phyloP scores from a whole-genome alignment of 1,140 invertebrate genomes.

The Camponotus pennsylvanicus region DNA sequence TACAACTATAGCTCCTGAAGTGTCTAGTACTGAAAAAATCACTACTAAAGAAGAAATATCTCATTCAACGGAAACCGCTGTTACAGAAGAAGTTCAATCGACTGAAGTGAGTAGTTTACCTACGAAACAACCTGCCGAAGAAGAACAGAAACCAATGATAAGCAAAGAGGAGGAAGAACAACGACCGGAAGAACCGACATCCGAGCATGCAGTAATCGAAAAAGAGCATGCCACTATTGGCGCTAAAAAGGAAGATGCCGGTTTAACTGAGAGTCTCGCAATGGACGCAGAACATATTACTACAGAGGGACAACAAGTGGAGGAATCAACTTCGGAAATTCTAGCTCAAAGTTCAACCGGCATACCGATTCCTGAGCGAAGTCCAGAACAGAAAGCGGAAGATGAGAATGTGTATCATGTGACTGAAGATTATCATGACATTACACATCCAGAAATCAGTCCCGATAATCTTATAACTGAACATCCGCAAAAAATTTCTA shows the following conservation, averaged over 20 bases:
- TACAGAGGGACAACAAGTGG: slow-evolving; percentile 9
- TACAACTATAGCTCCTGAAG: background rate
- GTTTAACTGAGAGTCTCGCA: background rate
- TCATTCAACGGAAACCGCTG: background rate
- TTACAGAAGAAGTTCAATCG: slow-evolving; percentile 10
- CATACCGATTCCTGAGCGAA: slow-evolving; percentile 77
- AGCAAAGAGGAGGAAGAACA: slow-evolving; percentile 7
- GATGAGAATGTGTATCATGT: slow-evolving; percentile 75
- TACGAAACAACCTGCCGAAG: background rate
- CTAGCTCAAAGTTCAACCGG: slow-evolving; percentile 74
- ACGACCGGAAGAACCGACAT: slow-evolving; percentile 24
- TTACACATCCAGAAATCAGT: slow-evolving; percentile 63
- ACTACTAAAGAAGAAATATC: slow-evolving; percentile 1
- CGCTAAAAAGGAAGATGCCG: slow-evolving; percentile 54
- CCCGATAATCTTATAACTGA: slow-evolving; percentile 73
- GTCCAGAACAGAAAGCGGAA: slow-evolving; percentile 81
- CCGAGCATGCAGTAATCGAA: slow-evolving; percentile 31
- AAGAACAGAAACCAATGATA: slow-evolving; percentile 1
- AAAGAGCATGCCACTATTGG: background rate
- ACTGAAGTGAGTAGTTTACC: background rate
- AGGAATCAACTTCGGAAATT: slow-evolving; percentile 32
- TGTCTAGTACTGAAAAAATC: slow-evolving; percentile 43
- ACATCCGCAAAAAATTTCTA: slow-evolving; percentile 53
- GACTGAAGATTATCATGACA: slow-evolving; percentile 67
- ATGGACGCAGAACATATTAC: background rate